Conservation (phyloP, 1,140 invertebrate genomes). For the Drosophila pandora region DNA sequence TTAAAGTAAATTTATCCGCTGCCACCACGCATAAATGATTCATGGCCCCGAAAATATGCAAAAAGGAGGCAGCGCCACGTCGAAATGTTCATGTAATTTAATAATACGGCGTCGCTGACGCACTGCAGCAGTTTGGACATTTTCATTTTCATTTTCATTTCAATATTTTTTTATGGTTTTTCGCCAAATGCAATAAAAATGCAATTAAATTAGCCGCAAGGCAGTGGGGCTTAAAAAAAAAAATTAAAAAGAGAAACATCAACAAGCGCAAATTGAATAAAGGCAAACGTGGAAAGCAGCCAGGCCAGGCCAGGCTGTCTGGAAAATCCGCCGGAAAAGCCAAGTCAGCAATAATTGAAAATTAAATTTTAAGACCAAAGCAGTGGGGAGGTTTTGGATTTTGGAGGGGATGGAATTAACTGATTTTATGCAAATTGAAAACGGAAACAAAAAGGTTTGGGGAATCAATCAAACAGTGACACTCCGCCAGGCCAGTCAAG, state of each 20-base stretch:
- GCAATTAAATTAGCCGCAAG: slow-evolving; percentile 78
- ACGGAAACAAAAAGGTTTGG: slow-evolving; percentile 39
- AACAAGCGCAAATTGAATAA: slow-evolving; percentile 66
- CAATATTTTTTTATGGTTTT: slow-evolving; percentile 26
- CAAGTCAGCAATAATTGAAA: slow-evolving; percentile 73
- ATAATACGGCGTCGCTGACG: slow-evolving; percentile 29
- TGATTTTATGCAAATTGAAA: slow-evolving; percentile 72
- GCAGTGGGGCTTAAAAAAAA: slow-evolving; percentile 46
- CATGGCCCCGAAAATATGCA: slow-evolving; percentile 22
- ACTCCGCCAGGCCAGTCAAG: slow-evolving; percentile 33
- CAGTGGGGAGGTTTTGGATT: neutral
- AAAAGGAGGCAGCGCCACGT: slow-evolving; percentile 12
- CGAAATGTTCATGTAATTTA: slow-evolving; percentile 55
- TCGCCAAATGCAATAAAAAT: slow-evolving; percentile 75
- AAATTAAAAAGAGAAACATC: slow-evolving; percentile 39
- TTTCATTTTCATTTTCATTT: slow-evolving; percentile 21
- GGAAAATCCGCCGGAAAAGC: slow-evolving; percentile 30
- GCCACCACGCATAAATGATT: slow-evolving; percentile 37
- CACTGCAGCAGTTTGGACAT: slow-evolving; percentile 31
- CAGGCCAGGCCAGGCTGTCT: slow-evolving; percentile 2
- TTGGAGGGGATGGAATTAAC: neutral
- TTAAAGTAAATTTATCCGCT: slow-evolving; percentile 21
- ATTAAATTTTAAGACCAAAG: slow-evolving; percentile 62
- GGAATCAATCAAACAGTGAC: slow-evolving; percentile 64
- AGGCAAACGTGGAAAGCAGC: slow-evolving; percentile 35